Percentiles rank a stretch among this genome's conserved stretches.
phyloP scores from a whole-genome alignment of 2,888 invertebrate genomes.

The Epinotia brunnichana region DNA sequence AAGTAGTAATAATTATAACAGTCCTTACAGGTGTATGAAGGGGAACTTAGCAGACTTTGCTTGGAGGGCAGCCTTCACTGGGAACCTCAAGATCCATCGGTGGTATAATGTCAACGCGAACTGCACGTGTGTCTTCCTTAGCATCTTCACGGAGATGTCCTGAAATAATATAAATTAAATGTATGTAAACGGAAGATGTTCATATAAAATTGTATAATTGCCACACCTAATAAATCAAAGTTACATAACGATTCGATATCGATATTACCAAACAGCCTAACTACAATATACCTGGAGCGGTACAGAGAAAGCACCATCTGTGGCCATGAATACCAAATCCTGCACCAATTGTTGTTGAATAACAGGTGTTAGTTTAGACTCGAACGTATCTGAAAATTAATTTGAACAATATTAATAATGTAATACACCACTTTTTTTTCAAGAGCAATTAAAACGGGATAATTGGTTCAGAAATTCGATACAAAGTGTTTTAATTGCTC shows the following conservation, averaged over 20 bases:
- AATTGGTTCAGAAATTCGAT: no score
- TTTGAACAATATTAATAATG: neutral
- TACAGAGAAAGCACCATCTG: conserved; percentile 76
- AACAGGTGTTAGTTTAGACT: conserved; percentile 88
- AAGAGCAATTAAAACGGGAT: no score
- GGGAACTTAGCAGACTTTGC: conserved; percentile 85
- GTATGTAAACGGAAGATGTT: neutral
- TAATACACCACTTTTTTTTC: neutral
- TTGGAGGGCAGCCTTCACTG: conserved; percentile 86
- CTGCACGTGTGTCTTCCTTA: conserved; percentile 73
- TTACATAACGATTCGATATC: neutral
- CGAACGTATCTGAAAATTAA: conserved; percentile 85
- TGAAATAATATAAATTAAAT: neutral
- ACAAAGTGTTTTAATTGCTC: no score
- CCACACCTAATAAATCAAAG: no score
- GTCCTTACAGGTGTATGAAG: conserved; percentile 83
- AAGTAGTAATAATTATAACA: neutral
- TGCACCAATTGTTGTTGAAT: conserved; percentile 92
- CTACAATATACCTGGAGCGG: conserved; percentile 68
- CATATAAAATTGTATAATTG: neutral
- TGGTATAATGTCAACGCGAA: conserved; percentile 94
- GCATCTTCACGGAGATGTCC: conserved; percentile 62
- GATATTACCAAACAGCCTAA: no score
- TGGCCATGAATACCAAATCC: conserved; percentile 91
- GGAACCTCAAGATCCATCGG: conserved; percentile 90